phyloP scores from a whole-genome alignment of 2,113 vertebrate species.

The Calyptommatus sinebrachiatus region DNA sequence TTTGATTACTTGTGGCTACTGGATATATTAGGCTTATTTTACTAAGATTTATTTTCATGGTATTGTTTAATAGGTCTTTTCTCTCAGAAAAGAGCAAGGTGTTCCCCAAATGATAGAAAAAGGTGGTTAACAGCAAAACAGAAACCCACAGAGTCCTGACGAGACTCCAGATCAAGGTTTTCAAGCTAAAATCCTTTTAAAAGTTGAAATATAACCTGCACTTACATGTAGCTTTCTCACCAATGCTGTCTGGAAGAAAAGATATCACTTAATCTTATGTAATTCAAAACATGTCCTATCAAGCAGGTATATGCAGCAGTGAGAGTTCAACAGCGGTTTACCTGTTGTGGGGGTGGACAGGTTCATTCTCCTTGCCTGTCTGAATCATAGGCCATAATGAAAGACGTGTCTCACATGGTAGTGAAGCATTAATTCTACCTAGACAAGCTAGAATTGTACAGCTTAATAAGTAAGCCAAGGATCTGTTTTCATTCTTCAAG shows the following conservation, averaged over 20 bases:
- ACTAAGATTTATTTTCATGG: neutral
- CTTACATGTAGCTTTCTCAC: slow-evolving; percentile 24
- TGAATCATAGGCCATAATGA: slow-evolving; percentile 36
- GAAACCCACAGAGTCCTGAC: neutral
- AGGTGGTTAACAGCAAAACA: slow-evolving; percentile 29
- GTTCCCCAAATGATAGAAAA: neutral
- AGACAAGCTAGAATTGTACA: slow-evolving; percentile 37
- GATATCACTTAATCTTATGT: slow-evolving; percentile 14
- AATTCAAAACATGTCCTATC: slow-evolving; percentile 51
- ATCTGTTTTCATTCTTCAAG: slow-evolving; percentile 32
- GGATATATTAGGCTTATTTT: too few relatives aligned
- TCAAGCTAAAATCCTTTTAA: slow-evolving; percentile 5
- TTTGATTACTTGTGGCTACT: neutral
- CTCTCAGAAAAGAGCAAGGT: neutral
- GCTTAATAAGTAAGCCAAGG: slow-evolving; percentile 42
- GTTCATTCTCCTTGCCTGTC: slow-evolving; percentile 24
- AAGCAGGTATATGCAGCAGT: slow-evolving; percentile 36
- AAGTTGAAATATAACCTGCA: neutral
- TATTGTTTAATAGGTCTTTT: neutral
- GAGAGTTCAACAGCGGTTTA: slow-evolving; percentile 49
- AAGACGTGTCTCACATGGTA: slow-evolving; percentile 47
- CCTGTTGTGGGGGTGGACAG: slow-evolving; percentile 34
- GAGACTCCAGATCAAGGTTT: neutral
- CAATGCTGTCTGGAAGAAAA: neutral
- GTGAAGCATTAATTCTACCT: slow-evolving; percentile 18